Percentiles rank a stretch among this genome's conserved stretches.
Evolutionary conservation across 2,797 vertebrate species (phyloP).

Genomic region (Characodon lateralis): DNA sequence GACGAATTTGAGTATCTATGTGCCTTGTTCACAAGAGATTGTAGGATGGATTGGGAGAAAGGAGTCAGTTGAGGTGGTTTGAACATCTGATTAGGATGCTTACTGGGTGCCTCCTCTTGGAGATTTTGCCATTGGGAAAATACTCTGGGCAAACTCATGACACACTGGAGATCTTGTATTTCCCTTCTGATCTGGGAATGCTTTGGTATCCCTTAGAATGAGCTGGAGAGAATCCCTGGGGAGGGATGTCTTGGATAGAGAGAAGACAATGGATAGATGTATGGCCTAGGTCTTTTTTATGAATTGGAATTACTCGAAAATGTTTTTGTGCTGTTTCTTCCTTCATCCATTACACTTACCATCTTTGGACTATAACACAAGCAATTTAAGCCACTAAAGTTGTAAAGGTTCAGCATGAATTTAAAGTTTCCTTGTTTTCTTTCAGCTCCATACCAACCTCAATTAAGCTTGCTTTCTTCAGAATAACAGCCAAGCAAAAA

Average conservation of each 20-base stretch:
- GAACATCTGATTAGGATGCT: too few relatives aligned
- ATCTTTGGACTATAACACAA: neutral
- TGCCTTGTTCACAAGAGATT: too few relatives aligned
- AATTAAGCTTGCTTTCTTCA: slow-evolving; percentile 43
- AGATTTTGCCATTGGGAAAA: neutral
- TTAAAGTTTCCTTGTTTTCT: slow-evolving; percentile 31
- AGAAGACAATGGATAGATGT: neutral
- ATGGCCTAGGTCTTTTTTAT: neutral
- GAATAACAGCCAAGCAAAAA: too few relatives aligned
- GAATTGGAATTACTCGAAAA: neutral
- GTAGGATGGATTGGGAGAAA: too few relatives aligned
- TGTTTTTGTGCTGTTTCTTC: neutral
- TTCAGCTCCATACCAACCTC: slow-evolving; percentile 29
- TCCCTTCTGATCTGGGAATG: neutral
- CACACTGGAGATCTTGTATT: neutral
- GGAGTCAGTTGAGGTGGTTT: too few relatives aligned
- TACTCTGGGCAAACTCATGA: neutral
- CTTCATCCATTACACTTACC: neutral
- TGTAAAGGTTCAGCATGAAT: slow-evolving; percentile 27
- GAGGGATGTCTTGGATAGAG: too few relatives aligned
- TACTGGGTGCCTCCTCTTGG: neutral
- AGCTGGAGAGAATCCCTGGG: neutral
- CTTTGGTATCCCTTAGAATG: neutral
- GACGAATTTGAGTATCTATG: too few relatives aligned
- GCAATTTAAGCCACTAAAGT: slow-evolving; percentile 10